Percentiles rank a stretch among this genome's conserved stretches.
phyloP scores from a whole-genome alignment of 2,888 invertebrate genomes.

The Dorcus hopei region DNA sequence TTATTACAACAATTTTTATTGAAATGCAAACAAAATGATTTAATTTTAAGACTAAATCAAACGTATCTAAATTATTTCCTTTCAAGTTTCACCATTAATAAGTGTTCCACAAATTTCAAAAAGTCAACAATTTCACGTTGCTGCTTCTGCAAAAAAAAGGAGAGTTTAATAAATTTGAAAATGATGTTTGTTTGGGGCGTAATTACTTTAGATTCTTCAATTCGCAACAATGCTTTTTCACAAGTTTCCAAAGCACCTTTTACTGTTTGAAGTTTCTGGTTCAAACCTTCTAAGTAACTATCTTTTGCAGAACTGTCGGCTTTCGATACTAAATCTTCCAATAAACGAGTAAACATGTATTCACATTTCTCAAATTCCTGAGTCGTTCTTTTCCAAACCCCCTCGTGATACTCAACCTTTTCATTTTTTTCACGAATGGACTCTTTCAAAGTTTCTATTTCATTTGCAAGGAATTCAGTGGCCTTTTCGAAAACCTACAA shows the following conservation, averaged over 20 bases:
- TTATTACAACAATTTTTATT: too few species aligned
- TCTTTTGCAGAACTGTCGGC: slow-evolving; percentile 11
- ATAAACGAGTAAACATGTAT: slow-evolving; percentile 55
- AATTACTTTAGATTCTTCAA: slow-evolving; percentile 11
- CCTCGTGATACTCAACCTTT: slow-evolving; percentile 53
- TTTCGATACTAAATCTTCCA: slow-evolving; percentile 41
- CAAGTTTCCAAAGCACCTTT: slow-evolving; percentile 11
- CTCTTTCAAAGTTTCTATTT: slow-evolving; percentile 57
- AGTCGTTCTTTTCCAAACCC: slow-evolving; percentile 55
- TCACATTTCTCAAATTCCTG: slow-evolving; percentile 58
- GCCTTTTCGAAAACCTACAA: slow-evolving; percentile 27
- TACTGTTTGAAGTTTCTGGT: slow-evolving; percentile 4
- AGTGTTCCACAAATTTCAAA: slow-evolving; percentile 4
- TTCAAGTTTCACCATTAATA: slow-evolving; percentile 3
- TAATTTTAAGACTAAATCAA: too few species aligned
- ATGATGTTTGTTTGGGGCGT: too few species aligned
- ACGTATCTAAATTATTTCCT: neutral
- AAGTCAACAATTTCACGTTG: slow-evolving; percentile 8
- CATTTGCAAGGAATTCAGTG: slow-evolving; percentile 28
- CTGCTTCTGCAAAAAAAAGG: slow-evolving; percentile 1
- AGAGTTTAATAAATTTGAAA: neutral
- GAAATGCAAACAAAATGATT: too few species aligned
- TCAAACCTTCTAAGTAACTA: slow-evolving; percentile 15
- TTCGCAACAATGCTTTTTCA: slow-evolving; percentile 10
- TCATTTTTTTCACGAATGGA: slow-evolving; percentile 55